Conservation (phyloP, 2,888 invertebrate species). For the Homarus gammarus region DNA sequence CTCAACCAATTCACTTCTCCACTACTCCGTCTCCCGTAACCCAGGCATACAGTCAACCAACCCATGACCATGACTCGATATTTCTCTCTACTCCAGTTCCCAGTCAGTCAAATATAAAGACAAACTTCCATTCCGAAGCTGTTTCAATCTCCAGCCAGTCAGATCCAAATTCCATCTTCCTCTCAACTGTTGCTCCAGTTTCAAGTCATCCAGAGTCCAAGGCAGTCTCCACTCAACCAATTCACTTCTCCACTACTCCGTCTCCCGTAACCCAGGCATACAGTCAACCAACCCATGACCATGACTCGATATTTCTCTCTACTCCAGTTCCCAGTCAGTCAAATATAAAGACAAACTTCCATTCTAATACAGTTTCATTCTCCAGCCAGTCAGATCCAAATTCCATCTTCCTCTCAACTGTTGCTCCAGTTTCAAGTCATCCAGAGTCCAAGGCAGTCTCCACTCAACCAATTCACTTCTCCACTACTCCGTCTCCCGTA, state of each 20-base stretch:
- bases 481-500: too few relatives aligned
- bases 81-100: neutral
- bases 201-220: too few relatives aligned
- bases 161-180: neutral
- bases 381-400: neutral
- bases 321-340: neutral
- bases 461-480: too few relatives aligned
- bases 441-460: too few relatives aligned
- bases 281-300: neutral
- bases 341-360: neutral
- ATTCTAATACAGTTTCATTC: neutral
- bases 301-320: too few relatives aligned
- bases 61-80: too few relatives aligned
- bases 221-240: too few relatives aligned
- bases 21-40: too few relatives aligned
- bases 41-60: too few relatives aligned
- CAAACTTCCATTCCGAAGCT: neutral
- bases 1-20: neutral
- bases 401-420: neutral
- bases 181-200: too few relatives aligned
- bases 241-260: too few relatives aligned
- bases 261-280: neutral
- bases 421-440: neutral
- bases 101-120: neutral
- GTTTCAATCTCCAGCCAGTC: neutral